Evolutionary conservation across 2,888 invertebrate species (phyloP).

Genomic region (Allacma fusca): DNA sequence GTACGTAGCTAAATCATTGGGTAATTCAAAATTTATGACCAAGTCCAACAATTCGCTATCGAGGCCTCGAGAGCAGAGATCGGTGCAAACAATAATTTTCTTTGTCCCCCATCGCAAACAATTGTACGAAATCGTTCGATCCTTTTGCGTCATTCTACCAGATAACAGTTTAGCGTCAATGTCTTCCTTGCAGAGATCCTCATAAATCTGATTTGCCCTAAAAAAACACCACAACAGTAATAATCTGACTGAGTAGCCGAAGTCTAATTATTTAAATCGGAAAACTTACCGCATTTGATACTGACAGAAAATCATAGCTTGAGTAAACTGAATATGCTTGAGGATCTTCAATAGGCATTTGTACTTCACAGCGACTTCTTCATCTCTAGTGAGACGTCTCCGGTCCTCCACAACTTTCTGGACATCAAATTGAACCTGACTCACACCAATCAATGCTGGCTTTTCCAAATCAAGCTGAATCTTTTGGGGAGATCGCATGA

Average conservation of each 20-base stretch:
- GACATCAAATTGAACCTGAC: conserved; percentile 77
- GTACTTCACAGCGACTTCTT: conserved; percentile 49
- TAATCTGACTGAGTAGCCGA: neutral
- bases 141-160: conserved; percentile 80
- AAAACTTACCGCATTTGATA: conserved; percentile 78
- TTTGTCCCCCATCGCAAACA: conserved; percentile 67
- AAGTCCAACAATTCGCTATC: conserved; percentile 93
- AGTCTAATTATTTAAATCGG: too few relatives aligned
- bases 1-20: conserved; percentile 81
- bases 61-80: conserved; percentile 90
- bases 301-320: conserved; percentile 91
- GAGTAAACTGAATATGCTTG: conserved; percentile 75
- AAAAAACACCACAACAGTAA: neutral
- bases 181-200: conserved; percentile 74
- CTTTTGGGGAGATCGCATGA: conserved; percentile 80
- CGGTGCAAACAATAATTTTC: conserved; percentile 38
- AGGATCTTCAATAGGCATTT: conserved; percentile 52
- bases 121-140: conserved; percentile 78
- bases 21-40: conserved; percentile 90
- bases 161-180: conserved; percentile 81
- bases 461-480: conserved; percentile 76
- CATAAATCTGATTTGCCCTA: conserved; percentile 81
- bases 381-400: conserved; percentile 40
- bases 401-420: conserved; percentile 43
- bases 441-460: conserved; percentile 76